A percentile compares a stretch with the other conserved stretches of the same genome.
Evolutionary conservation across 2,113 vertebrate species (phyloP).

Genomic region (Sebastes schlegelii): DNA sequence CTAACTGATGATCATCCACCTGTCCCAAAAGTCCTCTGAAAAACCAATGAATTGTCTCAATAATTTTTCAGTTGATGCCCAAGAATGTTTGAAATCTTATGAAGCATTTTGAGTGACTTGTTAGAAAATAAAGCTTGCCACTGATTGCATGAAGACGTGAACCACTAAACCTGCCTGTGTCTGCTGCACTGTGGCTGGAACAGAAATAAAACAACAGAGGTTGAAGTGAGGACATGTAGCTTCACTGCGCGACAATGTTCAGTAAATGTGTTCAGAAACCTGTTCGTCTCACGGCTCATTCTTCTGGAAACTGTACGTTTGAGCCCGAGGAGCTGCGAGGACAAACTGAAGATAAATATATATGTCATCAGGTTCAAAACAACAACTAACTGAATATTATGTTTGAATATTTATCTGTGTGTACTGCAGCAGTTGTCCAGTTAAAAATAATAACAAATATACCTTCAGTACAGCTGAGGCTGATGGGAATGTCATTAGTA

Average conservation of each 20-base stretch:
- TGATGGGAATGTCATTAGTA: background rate
- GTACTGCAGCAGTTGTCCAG: background rate
- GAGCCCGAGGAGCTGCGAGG: too few species aligned
- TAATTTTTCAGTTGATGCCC: background rate
- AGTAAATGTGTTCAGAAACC: too few species aligned
- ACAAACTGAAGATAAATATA: too few species aligned
- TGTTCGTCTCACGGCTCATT: background rate
- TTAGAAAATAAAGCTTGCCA: background rate
- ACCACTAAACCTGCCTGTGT: too few species aligned
- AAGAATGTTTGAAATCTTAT: too few species aligned
- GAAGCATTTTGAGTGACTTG: too few species aligned
- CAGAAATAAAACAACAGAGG: background rate
- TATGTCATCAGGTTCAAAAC: too few species aligned
- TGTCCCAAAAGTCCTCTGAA: background rate
- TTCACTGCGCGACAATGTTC: background rate
- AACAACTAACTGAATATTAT: too few species aligned
- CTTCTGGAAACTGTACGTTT: background rate
- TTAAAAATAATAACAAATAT: too few species aligned
- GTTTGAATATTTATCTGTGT: background rate
- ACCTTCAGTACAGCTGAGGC: background rate
- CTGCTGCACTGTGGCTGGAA: too few species aligned
- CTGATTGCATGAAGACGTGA: too few species aligned
- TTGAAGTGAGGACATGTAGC: background rate
- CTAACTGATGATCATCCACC: too few species aligned
- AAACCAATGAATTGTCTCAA: background rate